Base-by-base conservation (phyloP, 2,888 invertebrate species). In the Ptychoptera albimana region DNA sequence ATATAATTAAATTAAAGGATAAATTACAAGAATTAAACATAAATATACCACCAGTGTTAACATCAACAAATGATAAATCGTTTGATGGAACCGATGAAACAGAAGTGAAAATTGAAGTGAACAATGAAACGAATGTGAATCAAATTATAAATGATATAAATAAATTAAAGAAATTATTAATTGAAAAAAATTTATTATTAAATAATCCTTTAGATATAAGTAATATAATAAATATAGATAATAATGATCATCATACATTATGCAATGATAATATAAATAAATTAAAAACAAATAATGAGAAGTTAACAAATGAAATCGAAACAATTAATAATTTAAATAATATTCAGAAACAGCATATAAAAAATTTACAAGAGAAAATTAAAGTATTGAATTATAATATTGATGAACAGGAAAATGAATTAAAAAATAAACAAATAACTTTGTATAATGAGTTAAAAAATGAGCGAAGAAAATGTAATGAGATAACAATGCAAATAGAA, bases 291-390 rank as follows among this genome's bases (percentile, higher is more conserved):
- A 57, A 61, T 46, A 50, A 55, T 2, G 32, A 46, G 5, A 52
- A 56, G 6, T 48, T 58, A 9, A 55, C 55, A 43, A 55, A 58
- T 11, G 57, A 59, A 44, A 40, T 56, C 2, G 53, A 57, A 15
- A 50, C 32, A 38, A n/a, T 37, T 7, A 44, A 41, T n/a, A 60
- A 54, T 42, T 67, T 68, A 54, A 57, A 66, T 37, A 67, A 66
- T 23, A 62, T 71, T 45, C 64, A 77, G 52, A 73, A 70, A 56
- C 67, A 67, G 5, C 77, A 83, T 57, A 71, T 80, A 47, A 69
- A 67, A 38, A 74, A 77, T 42, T 59, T 85, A 45, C 77, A 77
- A 52, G 79, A 82, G 49, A 77, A 77, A 54, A 64, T 80, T 37
- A 73, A 76, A 40, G 71, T 74, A 2, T 68, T 78, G 7, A 74